Evolutionary conservation across 1,140 invertebrate species (phyloP).

Genomic region (Hycleus cichorii): DNA sequence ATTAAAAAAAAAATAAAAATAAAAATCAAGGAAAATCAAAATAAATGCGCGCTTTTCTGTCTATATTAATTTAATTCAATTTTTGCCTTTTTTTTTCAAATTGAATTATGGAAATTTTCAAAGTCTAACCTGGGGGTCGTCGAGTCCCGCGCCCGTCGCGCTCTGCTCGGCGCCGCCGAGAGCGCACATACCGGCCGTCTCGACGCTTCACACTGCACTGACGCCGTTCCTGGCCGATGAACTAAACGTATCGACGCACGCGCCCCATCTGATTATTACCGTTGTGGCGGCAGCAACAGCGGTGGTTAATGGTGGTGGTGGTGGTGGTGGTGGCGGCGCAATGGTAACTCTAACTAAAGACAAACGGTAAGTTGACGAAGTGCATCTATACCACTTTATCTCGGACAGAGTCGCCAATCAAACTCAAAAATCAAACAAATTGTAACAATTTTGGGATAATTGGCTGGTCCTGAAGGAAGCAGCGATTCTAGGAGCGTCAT

Average conservation of each 20-base stretch:
- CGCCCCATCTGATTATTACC: slow-evolving; percentile 8
- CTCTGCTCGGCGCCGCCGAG: slow-evolving; percentile 27
- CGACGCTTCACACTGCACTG: slow-evolving; percentile 37
- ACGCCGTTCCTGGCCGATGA: slow-evolving; percentile 19
- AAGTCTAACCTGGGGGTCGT: background rate
- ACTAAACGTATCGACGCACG: slow-evolving; percentile 11
- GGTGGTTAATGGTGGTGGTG: background rate
- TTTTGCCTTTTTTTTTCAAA: background rate
- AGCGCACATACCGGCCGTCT: slow-evolving; percentile 31
- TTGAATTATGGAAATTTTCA: background rate
- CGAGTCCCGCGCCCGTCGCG: slow-evolving; percentile 27
- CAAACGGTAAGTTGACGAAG: no score
- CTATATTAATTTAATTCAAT: background rate
- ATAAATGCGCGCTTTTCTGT: background rate
- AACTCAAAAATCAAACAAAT: no score
- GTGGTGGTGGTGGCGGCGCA: background rate
- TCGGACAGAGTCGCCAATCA: no score
- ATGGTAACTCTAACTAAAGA: no score
- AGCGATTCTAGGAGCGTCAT: no score
- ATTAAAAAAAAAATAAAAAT: background rate
- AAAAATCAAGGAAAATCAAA: background rate
- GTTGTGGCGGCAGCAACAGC: background rate
- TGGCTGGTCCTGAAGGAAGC: no score
- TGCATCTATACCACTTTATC: no score
- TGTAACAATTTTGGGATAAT: no score